Conservation (phyloP, 2,888 invertebrate genomes). For the Luperina nickerlii region DNA sequence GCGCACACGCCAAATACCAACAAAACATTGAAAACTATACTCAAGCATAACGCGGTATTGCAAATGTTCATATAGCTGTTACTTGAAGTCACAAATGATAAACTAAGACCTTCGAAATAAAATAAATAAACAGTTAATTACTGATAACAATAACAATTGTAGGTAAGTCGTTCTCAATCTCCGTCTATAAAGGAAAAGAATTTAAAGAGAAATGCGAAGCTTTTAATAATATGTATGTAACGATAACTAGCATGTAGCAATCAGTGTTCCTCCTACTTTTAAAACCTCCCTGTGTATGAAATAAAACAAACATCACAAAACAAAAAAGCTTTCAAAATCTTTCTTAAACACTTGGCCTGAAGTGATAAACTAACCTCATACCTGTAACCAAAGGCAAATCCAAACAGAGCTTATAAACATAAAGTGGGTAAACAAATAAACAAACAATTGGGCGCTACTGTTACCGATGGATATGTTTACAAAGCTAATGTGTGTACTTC, state of each 20-base stretch:
- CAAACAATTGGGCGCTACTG: conserved; percentile 56
- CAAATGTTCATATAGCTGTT: too few species aligned
- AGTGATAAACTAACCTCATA: conserved; percentile 32
- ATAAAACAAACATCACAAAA: background rate
- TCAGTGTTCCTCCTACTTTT: background rate
- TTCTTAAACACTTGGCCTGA: conserved; percentile 9
- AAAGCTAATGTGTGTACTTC: conserved; percentile 56
- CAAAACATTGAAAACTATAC: too few species aligned
- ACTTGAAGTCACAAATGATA: too few species aligned
- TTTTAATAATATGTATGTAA: too few species aligned
- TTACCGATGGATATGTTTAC: conserved; percentile 59
- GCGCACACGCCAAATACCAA: too few species aligned
- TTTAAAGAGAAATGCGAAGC: too few species aligned
- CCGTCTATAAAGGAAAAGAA: background rate
- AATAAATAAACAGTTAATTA: background rate
- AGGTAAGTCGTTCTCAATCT: background rate
- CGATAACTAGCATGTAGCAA: too few species aligned
- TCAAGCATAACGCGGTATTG: too few species aligned
- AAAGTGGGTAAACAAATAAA: conserved; percentile 55
- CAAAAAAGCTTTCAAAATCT: background rate
- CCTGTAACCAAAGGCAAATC: conserved; percentile 54
- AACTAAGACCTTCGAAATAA: background rate
- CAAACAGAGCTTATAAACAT: conserved; percentile 55
- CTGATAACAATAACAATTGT: background rate
- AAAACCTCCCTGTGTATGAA: too few species aligned